Evolutionary conservation across 1,140 invertebrate genomes (phyloP).

Genomic region (Drosophila triauraria): DNA sequence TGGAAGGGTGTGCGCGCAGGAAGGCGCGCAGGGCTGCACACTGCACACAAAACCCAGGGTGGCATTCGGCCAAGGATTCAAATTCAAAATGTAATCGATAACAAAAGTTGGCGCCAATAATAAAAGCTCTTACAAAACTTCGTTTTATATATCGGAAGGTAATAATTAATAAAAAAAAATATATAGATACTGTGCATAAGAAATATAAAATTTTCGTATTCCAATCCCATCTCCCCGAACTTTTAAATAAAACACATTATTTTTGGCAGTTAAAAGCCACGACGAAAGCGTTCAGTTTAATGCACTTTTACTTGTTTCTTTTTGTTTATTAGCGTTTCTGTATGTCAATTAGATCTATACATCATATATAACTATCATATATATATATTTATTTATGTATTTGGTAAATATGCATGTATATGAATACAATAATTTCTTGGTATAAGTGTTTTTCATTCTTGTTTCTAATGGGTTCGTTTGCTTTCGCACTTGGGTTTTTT

Average conservation of each 20-base stretch:
- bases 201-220: too few species aligned
- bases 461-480: constrained; percentile 49
- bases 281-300: constrained; percentile 54
- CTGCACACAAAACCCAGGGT: constrained; percentile 30
- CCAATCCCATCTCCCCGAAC: too few species aligned
- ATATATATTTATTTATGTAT: constrained; percentile 76
- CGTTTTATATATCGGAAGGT: too few species aligned
- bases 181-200: too few species aligned
- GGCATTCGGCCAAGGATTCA: constrained; percentile 1
- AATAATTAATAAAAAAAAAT: not conserved
- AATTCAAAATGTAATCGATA: not conserved
- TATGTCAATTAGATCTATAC: constrained; percentile 79
- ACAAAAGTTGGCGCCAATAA: not conserved
- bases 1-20: constrained; percentile 22
- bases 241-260: constrained; percentile 20
- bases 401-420: constrained; percentile 83
- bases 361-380: constrained; percentile 79
- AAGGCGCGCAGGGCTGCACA: constrained; percentile 52
- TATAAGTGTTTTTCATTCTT: constrained; percentile 40
- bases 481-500: constrained; percentile 29
- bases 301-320: constrained; percentile 68
- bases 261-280: constrained; percentile 27
- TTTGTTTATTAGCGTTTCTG: constrained; percentile 75
- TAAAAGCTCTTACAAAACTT: not conserved
- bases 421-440: constrained; percentile 79